These are phyloP conservation scores for Sebastes schlegelii DNA, from an alignment of 2,113 vertebrate genomes.

Conservation along the genomic window DNA sequence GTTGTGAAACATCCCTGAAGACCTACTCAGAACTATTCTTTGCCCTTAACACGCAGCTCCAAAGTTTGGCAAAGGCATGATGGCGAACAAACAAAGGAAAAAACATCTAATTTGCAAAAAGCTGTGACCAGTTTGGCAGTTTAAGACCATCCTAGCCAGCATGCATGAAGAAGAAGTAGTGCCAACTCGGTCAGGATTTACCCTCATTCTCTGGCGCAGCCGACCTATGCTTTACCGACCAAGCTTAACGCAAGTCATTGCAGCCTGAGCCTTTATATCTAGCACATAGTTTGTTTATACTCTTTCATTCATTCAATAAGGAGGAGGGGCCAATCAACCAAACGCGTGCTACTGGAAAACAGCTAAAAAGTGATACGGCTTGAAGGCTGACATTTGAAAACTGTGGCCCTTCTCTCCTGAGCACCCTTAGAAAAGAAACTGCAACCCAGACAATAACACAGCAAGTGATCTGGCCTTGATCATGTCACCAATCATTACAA, in stretches of 20 bases:
- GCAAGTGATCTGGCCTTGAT: slow-evolving; percentile 77
- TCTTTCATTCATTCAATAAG: slow-evolving; percentile 28
- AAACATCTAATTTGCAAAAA: slow-evolving; percentile 30
- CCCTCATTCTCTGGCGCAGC: background rate
- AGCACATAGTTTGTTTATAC: background rate
- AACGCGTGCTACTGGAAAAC: slow-evolving; percentile 1
- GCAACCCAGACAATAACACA: slow-evolving; percentile 71
- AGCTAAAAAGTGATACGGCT: slow-evolving; percentile 47
- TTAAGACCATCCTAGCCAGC: slow-evolving; percentile 2
- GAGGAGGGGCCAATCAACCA: background rate
- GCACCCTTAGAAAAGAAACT: slow-evolving; percentile 64
- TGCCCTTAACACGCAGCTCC: slow-evolving; percentile 26
- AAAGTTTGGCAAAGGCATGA: slow-evolving; percentile 22
- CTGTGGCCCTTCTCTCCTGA: slow-evolving; percentile 57
- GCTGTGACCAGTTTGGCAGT: slow-evolving; percentile 23
- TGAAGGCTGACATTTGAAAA: slow-evolving; percentile 67
- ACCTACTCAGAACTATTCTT: slow-evolving; percentile 13
- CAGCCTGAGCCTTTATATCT: background rate
- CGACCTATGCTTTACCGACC: slow-evolving; percentile 27
- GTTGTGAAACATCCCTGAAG: slow-evolving; percentile 44
- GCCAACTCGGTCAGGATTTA: slow-evolving; percentile 32
- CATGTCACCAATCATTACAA: slow-evolving; percentile 79
- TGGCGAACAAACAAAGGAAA: slow-evolving; percentile 16
- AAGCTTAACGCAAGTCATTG: slow-evolving; percentile 19
- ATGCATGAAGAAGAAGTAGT: background rate